Conservation (phyloP, 2,113 vertebrate genomes). For the Pogonocichla stellata region DNA sequence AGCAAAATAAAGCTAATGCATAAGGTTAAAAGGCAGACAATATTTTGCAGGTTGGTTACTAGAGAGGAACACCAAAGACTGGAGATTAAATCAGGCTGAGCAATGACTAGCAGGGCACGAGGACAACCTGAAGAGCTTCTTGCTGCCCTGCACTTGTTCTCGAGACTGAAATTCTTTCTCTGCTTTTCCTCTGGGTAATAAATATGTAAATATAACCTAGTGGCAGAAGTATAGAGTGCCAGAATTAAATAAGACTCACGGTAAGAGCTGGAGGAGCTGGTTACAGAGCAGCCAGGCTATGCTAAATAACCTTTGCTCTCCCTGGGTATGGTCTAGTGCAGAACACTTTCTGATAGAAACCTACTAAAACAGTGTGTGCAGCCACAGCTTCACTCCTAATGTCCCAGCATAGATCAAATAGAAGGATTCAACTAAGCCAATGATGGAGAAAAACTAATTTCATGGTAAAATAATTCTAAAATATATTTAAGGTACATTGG, state of each 20-base stretch:
- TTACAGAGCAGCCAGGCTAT: background rate
- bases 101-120: background rate
- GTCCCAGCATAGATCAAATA: constrained; percentile 77
- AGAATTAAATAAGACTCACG: constrained; percentile 30
- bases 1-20: background rate
- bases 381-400: constrained; percentile 71
- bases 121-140: background rate
- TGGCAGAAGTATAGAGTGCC: background rate
- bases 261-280: background rate
- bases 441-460: constrained; percentile 85
- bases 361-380: constrained; percentile 63
- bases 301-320: constrained; percentile 15
- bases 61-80: background rate
- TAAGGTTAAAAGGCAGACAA: background rate
- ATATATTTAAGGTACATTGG: constrained; percentile 79
- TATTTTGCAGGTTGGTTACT: background rate
- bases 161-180: background rate
- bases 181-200: constrained; percentile 1
- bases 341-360: constrained; percentile 53
- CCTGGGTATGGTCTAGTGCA: background rate
- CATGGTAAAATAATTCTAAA: constrained; percentile 87
- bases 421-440: constrained; percentile 77
- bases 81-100: background rate
- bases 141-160: background rate
- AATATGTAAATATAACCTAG: constrained; percentile 34